Evolutionary conservation across 1,140 invertebrate species (phyloP).

Genomic region (Euura saliciscinereae): DNA sequence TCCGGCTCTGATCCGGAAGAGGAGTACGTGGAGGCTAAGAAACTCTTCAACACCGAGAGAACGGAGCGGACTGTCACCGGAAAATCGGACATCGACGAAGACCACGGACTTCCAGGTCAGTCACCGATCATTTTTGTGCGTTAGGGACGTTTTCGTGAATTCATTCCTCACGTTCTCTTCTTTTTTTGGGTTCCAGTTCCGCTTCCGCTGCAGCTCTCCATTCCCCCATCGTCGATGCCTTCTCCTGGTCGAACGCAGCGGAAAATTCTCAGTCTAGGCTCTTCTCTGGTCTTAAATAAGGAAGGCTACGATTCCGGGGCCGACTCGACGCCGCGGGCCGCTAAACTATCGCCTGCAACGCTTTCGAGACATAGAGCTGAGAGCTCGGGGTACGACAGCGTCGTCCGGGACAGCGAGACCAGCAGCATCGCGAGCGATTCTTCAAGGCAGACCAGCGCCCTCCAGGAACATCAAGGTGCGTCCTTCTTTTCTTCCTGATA

Average conservation of each 20-base stretch:
- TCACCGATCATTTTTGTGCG: constrained; percentile 53
- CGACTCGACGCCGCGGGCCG: constrained; percentile 77
- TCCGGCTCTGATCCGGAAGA: constrained; percentile 65
- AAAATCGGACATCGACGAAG: constrained; percentile 60
- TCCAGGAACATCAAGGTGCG: constrained; percentile 64
- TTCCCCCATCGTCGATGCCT: constrained; percentile 58
- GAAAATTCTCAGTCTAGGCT: constrained; percentile 64
- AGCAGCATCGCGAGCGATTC: constrained; percentile 83
- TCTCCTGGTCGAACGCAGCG: constrained; percentile 61
- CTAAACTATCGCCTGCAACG: constrained; percentile 76
- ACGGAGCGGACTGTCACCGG: constrained; percentile 58
- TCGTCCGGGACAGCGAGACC: constrained; percentile 83
- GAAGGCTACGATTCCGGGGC: constrained; percentile 83
- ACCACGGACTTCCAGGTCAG: constrained; percentile 57
- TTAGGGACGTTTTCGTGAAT: too few species aligned
- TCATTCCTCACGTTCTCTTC: constrained; percentile 51
- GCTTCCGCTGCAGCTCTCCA: constrained; percentile 54
- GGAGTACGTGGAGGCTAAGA: constrained; percentile 65
- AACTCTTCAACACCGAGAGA: constrained; percentile 61
- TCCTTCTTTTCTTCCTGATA: too few species aligned
- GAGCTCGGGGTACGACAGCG: constrained; percentile 87
- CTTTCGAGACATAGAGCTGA: constrained; percentile 74
- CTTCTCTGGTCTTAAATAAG: constrained; percentile 62
- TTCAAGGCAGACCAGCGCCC: constrained; percentile 68
- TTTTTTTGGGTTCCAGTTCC: constrained; percentile 32